Evolutionary conservation across 2,797 vertebrate species (phyloP), one percentile per base, ranked within the genome.

Genomic region (Gadopsis bispinosus): DNA sequence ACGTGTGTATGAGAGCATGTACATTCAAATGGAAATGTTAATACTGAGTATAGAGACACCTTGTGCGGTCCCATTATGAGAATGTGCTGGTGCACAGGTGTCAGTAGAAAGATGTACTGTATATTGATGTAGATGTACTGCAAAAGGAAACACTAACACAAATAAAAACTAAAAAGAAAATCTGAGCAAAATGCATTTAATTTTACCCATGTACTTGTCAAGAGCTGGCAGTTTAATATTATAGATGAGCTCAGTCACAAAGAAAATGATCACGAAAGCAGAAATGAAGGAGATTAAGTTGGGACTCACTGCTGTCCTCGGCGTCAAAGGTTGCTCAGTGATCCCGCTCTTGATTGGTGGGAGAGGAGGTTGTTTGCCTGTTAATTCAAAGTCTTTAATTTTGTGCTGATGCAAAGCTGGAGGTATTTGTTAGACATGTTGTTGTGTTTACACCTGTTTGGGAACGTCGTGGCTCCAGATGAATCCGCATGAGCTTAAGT

Each of bases 11-110:
- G n/a, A 54, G 20, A 55, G 39, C 4, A 13, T 19, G 3, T n/a
- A 29, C 14, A 55, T 73, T 82, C 3, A 60, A 43, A 70, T 59
- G 16, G 22, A 67, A 67, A 83, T 70, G 60, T 22, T 77, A 65
- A 68, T 59, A 60, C 56, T 77, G 5, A 16, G 12, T 47, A 13
- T 4, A 22, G 58, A 59, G 65, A 79, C 69, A 69, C 51, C 35
- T 54, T 74, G 17, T 67, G 37, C 22, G 75, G 43, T 62, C 51
- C 75, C 56, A 67, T 66, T 54, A 82, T 60, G 33, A 68, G 16
- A 80, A 26, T 26, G 26, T 26, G 26, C n/a, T 7, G 17, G 22
- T n/a, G 20, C 26, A 35, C 50, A 63, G 31, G n/a, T 80, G 75
- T 81, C 79, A 56, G 69, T 55, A 61, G 26, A 60, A 45, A 73